Percentiles rank a stretch among this genome's conserved stretches.
These are phyloP conservation scores for Anguilla megastoma DNA, from an alignment of 2,797 vertebrate genomes.

Conservation along the genomic window DNA sequence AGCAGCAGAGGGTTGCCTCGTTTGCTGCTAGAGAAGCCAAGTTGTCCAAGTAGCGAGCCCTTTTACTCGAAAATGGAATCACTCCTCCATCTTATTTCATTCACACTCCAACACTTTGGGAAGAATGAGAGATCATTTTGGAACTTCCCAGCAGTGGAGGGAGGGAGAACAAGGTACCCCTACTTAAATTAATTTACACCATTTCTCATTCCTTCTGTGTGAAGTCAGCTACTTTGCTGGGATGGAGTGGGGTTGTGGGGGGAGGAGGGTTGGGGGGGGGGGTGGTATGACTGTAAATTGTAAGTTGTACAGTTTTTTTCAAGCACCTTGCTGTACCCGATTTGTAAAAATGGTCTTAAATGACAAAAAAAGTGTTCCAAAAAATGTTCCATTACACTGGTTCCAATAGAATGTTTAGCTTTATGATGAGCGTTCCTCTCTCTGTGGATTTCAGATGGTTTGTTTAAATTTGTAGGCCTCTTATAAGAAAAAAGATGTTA, in stretches of 20 bases:
- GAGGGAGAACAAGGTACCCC: background rate
- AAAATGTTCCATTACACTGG: conserved; percentile 43
- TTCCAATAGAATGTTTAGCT: conserved; percentile 41
- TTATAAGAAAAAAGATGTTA: conserved; percentile 27
- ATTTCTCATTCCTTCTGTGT: background rate
- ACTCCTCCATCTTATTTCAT: background rate
- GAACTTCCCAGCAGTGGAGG: background rate
- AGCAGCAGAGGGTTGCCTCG: background rate
- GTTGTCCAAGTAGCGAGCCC: background rate
- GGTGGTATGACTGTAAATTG: conserved; percentile 19
- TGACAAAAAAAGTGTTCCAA: conserved; percentile 29
- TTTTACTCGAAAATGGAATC: background rate
- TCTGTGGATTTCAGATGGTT: conserved; percentile 19
- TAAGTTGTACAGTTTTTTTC: conserved; percentile 38
- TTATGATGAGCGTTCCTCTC: conserved; percentile 30
- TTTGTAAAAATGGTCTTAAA: conserved; percentile 35
- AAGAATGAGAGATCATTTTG: background rate
- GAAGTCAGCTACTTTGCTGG: conserved; percentile 15
- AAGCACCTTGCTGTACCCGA: conserved; percentile 34
- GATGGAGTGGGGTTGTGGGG: background rate
- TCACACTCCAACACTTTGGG: background rate
- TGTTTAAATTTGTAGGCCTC: conserved; percentile 1
- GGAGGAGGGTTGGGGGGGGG: background rate
- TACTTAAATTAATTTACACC: too few species aligned
- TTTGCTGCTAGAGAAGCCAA: background rate